These are phyloP conservation scores for Sphinx pinastri DNA, from an alignment of 2,888 invertebrate genomes.

Conservation along the genomic window DNA sequence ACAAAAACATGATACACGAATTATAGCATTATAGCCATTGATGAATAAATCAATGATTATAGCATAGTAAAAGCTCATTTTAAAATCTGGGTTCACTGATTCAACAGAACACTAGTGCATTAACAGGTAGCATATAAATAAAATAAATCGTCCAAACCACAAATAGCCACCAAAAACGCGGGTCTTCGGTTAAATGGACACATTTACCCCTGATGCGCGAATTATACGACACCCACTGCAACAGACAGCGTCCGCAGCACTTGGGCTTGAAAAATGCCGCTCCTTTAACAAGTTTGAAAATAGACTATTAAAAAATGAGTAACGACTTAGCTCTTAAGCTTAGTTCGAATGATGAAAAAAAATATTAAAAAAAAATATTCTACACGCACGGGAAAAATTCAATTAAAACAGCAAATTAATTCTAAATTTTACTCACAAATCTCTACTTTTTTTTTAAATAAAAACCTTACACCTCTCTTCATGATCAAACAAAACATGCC, in stretches of 20 bases:
- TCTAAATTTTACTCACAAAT: no score
- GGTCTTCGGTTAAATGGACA: not conserved
- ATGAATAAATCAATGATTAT: no score
- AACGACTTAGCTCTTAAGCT: not conserved
- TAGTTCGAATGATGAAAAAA: no score
- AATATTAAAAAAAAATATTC: no score
- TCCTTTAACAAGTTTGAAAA: not conserved
- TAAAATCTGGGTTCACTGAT: no score
- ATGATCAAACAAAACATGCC: not conserved
- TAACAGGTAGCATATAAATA: not conserved
- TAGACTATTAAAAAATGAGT: not conserved
- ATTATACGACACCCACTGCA: conserved; percentile 7
- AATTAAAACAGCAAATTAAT: no score
- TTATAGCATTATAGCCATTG: no score
- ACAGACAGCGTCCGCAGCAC: not conserved
- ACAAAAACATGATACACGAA: no score
- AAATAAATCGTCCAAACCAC: not conserved
- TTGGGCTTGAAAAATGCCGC: conserved; percentile 1
- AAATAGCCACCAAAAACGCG: not conserved
- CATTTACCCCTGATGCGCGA: not conserved
- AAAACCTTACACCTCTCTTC: not conserved
- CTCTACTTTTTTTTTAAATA: no score
- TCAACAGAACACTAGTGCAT: no score
- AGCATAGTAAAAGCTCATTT: no score
- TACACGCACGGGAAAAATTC: no score